Evolutionary conservation across 2,888 invertebrate species (phyloP), one percentile per base, ranked within the genome.

Genomic region (Epirrhoe tristata): DNA sequence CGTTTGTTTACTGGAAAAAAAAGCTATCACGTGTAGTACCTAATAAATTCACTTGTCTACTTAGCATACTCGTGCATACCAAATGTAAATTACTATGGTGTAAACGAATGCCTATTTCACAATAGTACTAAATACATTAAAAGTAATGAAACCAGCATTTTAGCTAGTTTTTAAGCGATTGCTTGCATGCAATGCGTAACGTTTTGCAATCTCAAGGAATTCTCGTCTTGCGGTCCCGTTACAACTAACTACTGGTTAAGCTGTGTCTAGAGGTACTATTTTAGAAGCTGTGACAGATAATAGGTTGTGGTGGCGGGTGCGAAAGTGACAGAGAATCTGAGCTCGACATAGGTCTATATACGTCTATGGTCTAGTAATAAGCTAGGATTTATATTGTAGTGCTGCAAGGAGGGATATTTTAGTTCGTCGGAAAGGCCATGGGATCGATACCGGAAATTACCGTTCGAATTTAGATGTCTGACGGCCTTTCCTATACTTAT

Each of bases 301-400:
- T 60, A 53, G 39, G 39, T 43, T 43, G 39, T 51, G n/a, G 59
- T 53, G 52, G 24, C 46, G 32, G 6, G 58, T 62, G 65, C 54
- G 63, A 72, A 70, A 67, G 63, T 66, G 69, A 69, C 63, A 71
- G 60, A 62, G 17, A 65, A 67, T 72, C 31, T 43, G 39, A 43
- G 39, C 39, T 12, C 12, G 12, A 12, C 39, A 12, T 43, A 43
- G 12, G 39, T 43, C 39, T 43, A 43, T 24, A 24, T 2, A 24
- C 24, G 24, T 24, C 24, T 24, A 2, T 24, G 24, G 24, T 24
- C n/a, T n/a, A n/a, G n/a, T n/a, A n/a, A 12, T 43, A 12, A 43
- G 39, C 8, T 43, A 43, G 39, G 12, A 43, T 43, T 43, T 43
- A 43, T 43, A 43, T 43, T 43, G n/a, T 3, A 24, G 24, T 24